Evolutionary conservation across 2,888 invertebrate species (phyloP).

Genomic region (Heliconius aoede): DNA sequence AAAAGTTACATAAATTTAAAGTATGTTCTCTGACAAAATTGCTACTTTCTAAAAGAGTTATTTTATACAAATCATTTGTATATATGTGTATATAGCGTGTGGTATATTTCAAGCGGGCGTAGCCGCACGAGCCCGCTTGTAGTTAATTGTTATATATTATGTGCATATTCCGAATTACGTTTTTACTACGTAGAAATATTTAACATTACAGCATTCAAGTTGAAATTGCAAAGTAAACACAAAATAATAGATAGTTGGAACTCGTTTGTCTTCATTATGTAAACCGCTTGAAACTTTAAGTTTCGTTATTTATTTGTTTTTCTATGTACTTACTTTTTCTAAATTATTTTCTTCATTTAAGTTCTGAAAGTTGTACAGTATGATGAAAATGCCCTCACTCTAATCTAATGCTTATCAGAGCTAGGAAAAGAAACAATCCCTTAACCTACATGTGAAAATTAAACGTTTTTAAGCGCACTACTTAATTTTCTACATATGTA

Average conservation of each 20-base stretch:
- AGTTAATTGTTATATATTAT: not conserved
- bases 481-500: not conserved
- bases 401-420: too few relatives aligned
- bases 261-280: constrained; percentile 30
- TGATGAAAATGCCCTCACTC: not conserved
- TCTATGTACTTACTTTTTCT: not conserved
- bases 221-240: constrained; percentile 15
- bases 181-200: not conserved
- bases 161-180: not conserved
- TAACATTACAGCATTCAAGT: not conserved
- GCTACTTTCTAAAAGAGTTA: too few relatives aligned
- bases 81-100: too few relatives aligned
- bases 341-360: not conserved
- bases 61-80: too few relatives aligned
- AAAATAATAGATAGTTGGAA: constrained; percentile 2
- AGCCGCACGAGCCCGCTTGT: too few relatives aligned
- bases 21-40: too few relatives aligned
- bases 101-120: too few relatives aligned
- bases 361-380: not conserved
- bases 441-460: too few relatives aligned
- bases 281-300: constrained; percentile 21
- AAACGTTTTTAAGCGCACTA: too few relatives aligned
- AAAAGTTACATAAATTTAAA: too few relatives aligned
- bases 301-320: constrained; percentile 2
- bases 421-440: too few relatives aligned